Percentiles rank a stretch among this genome's conserved stretches.
These are phyloP conservation scores for Perognathus longimembris DNA, from an alignment of 2,113 vertebrate genomes.

Conservation along the genomic window DNA sequence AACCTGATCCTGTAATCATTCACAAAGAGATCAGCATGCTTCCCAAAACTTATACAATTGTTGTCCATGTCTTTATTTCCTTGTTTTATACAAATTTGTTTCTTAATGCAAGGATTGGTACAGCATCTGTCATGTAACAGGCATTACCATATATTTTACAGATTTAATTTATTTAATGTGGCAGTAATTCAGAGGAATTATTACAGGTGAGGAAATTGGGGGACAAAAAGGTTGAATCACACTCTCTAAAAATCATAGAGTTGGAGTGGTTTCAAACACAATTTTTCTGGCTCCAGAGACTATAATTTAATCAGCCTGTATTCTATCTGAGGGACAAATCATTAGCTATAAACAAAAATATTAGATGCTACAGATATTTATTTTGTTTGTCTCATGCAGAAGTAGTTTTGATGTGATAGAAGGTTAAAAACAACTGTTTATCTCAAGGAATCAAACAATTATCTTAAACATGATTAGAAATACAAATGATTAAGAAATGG, in stretches of 20 bases:
- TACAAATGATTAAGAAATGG: background rate
- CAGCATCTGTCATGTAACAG: too few species aligned
- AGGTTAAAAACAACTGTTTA: slow-evolving; percentile 9
- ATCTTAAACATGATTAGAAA: background rate
- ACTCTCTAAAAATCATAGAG: background rate
- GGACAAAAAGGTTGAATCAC: background rate
- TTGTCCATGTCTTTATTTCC: too few species aligned
- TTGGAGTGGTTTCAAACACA: background rate
- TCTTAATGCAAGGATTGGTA: too few species aligned
- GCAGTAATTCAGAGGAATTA: too few species aligned
- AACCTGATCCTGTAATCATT: too few species aligned
- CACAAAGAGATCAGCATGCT: too few species aligned
- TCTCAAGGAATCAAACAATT: background rate
- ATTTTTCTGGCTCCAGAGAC: background rate
- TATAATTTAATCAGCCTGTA: background rate
- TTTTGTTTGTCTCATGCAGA: background rate
- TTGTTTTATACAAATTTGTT: too few species aligned
- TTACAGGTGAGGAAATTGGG: background rate
- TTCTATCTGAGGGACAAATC: background rate
- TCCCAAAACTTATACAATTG: too few species aligned
- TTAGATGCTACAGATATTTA: background rate
- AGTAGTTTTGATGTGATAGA: background rate
- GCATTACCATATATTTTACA: too few species aligned
- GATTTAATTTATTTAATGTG: too few species aligned
- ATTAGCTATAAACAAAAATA: background rate